Evolutionary conservation across 2,888 invertebrate genomes (phyloP), one percentile per base, ranked within the genome.

Genomic region (Fragum whitleyi): DNA sequence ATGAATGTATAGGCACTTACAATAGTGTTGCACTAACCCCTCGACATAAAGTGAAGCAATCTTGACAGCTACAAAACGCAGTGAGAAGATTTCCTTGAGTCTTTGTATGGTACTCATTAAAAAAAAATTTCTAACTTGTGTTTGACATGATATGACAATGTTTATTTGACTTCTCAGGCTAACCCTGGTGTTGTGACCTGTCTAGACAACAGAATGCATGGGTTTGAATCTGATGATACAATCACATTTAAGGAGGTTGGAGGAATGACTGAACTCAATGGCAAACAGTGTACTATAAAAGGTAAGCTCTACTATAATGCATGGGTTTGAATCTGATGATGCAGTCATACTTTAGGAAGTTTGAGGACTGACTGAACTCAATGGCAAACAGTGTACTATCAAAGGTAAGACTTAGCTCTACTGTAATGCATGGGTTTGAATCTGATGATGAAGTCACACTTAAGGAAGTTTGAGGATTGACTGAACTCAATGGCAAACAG

Each of bases 291-390:
- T 75, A 85, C 84, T 61, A 88, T 94, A n/a, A 88, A 91, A 87
- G 93, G 94, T 93, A 79, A 28, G 65, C n/a, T n/a, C n/a, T n/a
- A n/a, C n/a, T n/a, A n/a, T n/a, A n/a, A n/a, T 26, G 80, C 94
- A 94, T 85, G 92, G 92, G 0, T 87, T 94, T 42, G 93, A 94
- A 79, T 79, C 89, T 42, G 93, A 92, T 28, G 93, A 94, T 84
- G 76, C 86, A n/a, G 92, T 94, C 16, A 90, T 89, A 26, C 93
- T 94, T 82, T 91, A 89, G 77, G 94, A 94, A 81, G 87, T 94
- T 19, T 81, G 84, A 16, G 94, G 94, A 36, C 93, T 94, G 93
- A 86, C 87, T 1, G 85, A 82, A 32, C 82, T 94, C 7, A 94
- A 94, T 86, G 91, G 91, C 14, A 84, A 81, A 28, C 84, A 87